Percentiles rank a stretch among this genome's conserved stretches.
Evolutionary conservation across 2,113 vertebrate genomes (phyloP).

Genomic region (Desmodus rotundus): DNA sequence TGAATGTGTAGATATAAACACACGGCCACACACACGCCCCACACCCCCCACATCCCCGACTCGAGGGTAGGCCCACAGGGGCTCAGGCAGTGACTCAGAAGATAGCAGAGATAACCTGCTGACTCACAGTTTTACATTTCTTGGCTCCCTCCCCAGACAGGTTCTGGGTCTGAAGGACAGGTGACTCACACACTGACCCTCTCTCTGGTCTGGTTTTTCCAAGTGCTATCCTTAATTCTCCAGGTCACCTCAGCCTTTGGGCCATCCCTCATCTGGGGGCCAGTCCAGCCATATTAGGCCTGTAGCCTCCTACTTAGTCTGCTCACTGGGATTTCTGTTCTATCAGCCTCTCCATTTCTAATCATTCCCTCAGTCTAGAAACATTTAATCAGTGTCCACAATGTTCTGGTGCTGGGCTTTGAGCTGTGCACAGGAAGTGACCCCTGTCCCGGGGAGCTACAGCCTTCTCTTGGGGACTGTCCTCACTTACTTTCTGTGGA

Average conservation of each 20-base stretch:
- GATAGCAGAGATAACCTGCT: neutral
- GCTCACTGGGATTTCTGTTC: neutral
- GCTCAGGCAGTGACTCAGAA: conserved; percentile 46
- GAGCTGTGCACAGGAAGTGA: neutral
- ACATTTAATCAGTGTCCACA: neutral
- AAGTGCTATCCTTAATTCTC: neutral
- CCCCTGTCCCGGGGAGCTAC: too few species aligned
- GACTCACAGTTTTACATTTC: conserved; percentile 14
- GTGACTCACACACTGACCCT: conserved; percentile 52
- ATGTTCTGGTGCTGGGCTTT: too few species aligned
- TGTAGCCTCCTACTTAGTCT: neutral
- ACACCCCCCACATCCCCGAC: neutral
- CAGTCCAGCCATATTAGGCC: neutral
- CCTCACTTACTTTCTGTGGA: neutral
- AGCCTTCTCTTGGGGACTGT: neutral
- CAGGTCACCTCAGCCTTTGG: neutral
- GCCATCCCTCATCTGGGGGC: neutral
- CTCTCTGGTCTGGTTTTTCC: neutral
- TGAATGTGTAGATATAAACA: conserved; percentile 20
- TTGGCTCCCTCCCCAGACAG: neutral
- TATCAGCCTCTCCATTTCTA: neutral
- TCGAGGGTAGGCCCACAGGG: neutral
- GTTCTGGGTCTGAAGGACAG: conserved; percentile 4
- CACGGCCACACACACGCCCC: neutral
- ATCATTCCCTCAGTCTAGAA: neutral